Evolutionary conservation across 2,113 vertebrate species (phyloP).

Genomic region (Ciconia stormi): DNA sequence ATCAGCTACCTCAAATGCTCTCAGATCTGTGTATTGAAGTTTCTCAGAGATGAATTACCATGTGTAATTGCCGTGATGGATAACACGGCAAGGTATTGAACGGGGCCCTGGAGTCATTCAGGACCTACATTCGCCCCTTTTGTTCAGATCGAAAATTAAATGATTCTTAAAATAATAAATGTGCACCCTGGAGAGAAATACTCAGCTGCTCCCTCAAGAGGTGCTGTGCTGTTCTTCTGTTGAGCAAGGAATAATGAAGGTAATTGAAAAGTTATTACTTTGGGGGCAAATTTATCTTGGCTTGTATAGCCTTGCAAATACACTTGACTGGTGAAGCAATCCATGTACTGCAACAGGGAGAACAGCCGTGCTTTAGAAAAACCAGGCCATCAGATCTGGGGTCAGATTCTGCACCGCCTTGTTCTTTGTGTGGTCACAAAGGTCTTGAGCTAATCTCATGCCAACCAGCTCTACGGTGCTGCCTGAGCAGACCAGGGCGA

Average conservation of each 20-base stretch:
- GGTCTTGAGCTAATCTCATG: neutral
- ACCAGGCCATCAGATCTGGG: neutral
- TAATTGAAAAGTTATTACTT: conserved; percentile 70
- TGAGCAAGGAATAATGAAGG: conserved; percentile 56
- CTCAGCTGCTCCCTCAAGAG: conserved; percentile 58
- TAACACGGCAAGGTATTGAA: neutral
- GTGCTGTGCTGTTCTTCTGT: conserved; percentile 31
- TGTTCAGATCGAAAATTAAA: conserved; percentile 67
- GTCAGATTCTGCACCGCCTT: neutral
- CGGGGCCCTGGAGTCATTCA: conserved; percentile 38
- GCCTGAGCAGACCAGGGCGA: no score
- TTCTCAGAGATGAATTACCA: conserved; percentile 41
- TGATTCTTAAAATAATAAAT: conserved; percentile 71
- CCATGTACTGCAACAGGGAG: neutral
- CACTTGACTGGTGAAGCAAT: neutral
- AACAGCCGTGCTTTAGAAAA: neutral
- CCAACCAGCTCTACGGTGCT: rapidly evolving
- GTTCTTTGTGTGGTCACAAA: neutral
- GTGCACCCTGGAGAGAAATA: conserved; percentile 61
- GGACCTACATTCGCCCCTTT: conserved; percentile 48
- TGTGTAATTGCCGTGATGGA: conserved; percentile 46
- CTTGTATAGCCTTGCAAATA: neutral
- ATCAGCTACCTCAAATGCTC: neutral
- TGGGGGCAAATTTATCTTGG: conserved; percentile 49
- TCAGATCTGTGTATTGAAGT: neutral